Evolutionary conservation across 35 echinoderm and acorn worm species (phyloP).

Genomic region (Apostichopus japonicus): DNA sequence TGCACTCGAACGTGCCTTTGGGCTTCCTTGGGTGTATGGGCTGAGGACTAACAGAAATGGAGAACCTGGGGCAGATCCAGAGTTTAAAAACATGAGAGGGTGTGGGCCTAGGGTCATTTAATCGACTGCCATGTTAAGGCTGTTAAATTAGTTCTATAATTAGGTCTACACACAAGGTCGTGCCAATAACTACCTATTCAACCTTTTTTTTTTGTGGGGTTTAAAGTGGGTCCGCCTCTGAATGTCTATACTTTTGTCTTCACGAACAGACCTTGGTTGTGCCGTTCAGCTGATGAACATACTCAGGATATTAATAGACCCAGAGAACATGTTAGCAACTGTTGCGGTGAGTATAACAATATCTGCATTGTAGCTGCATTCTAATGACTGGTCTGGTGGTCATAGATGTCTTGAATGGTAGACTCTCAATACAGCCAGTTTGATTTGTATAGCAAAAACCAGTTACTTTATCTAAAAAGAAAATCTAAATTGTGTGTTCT

Average conservation of each 20-base stretch:
- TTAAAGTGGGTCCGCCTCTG: not conserved
- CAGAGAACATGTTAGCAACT: conserved; percentile 97
- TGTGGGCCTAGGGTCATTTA: not conserved
- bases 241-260: not conserved
- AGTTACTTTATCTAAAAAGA: too few relatives aligned
- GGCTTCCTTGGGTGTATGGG: conserved; percentile 38
- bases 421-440: too few relatives aligned
- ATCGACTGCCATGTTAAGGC: too few relatives aligned
- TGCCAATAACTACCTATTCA: not conserved
- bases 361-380: too few relatives aligned
- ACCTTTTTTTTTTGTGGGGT: not conserved
- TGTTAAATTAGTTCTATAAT: too few relatives aligned
- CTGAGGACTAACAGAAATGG: conserved; percentile 26
- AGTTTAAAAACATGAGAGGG: too few relatives aligned
- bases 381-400: too few relatives aligned
- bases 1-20: conserved; percentile 43
- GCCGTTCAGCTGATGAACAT: conserved; percentile 99
- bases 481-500: too few relatives aligned
- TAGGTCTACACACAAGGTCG: too few relatives aligned
- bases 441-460: too few relatives aligned
- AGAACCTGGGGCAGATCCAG: too few relatives aligned
- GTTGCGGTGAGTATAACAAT: conserved; percentile 68
- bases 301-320: conserved; percentile 92
- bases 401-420: too few relatives aligned
- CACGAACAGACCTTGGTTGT: conserved; percentile 85